phyloP scores from a whole-genome alignment of 1,140 invertebrate genomes.

The Bombus huntii region DNA sequence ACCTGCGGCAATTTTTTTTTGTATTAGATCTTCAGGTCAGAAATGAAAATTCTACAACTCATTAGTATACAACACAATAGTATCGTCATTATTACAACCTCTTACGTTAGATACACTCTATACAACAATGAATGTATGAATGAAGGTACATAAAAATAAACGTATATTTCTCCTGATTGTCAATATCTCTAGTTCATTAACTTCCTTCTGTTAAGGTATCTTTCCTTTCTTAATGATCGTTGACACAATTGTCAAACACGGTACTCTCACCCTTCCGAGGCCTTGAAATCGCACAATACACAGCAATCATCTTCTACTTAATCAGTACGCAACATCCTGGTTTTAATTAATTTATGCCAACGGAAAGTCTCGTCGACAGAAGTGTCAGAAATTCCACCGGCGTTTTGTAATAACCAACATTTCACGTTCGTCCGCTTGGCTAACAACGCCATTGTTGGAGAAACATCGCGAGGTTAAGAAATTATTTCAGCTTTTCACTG shows the following conservation, averaged over 20 bases:
- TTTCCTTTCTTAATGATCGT: not conserved
- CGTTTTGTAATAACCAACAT: conserved; percentile 19
- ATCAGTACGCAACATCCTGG: conserved; percentile 35
- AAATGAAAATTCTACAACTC: no score
- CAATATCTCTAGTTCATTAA: no score
- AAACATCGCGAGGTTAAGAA: conserved; percentile 17
- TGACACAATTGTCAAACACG: conserved; percentile 20
- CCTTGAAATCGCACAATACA: not conserved
- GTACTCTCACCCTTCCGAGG: conserved; percentile 21
- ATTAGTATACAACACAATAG: no score
- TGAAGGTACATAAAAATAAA: no score
- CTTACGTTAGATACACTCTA: no score
- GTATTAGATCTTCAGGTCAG: no score
- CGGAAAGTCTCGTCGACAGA: not conserved
- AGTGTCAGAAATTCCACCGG: not conserved
- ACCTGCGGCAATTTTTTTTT: no score
- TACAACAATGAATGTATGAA: no score
- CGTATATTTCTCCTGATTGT: no score
- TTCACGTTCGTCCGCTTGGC: conserved; percentile 17
- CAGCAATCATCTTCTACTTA: not conserved
- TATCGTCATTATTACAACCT: no score
- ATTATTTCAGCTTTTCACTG: conserved; percentile 19
- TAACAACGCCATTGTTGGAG: conserved; percentile 25
- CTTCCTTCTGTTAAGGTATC: no score
- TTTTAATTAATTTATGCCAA: conserved; percentile 43